A percentile compares a stretch with the other conserved stretches of the same genome.
These are phyloP conservation scores for Xylota sylvarum DNA, from an alignment of 2,888 invertebrate species.

Conservation along the genomic window DNA sequence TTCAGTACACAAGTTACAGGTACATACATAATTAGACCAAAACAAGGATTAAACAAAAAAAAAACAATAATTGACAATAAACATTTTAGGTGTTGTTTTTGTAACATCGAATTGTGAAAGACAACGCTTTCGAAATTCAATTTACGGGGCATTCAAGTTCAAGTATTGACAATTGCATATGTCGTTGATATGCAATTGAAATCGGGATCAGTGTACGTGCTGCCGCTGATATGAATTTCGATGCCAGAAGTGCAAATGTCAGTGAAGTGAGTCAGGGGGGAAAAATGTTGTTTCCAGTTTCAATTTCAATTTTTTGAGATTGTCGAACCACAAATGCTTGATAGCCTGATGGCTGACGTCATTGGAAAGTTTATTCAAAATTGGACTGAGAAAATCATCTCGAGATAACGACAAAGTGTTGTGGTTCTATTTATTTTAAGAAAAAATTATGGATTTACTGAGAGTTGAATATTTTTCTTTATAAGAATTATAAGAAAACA, in stretches of 20 bases:
- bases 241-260: constrained; percentile 5
- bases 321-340: background rate
- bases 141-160: constrained; percentile 30
- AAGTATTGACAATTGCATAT: constrained; percentile 13
- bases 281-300: background rate
- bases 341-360: constrained; percentile 3
- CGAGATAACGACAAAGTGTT: background rate
- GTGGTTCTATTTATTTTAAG: background rate
- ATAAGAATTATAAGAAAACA: no score
- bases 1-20: background rate
- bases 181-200: background rate
- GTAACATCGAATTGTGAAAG: background rate
- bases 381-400: background rate
- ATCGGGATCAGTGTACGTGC: constrained; percentile 16
- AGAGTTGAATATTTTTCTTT: no score
- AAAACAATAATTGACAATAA: background rate
- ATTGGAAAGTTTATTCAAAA: background rate
- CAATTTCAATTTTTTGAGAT: background rate
- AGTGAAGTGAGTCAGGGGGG: background rate
- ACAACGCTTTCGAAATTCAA: constrained; percentile 9
- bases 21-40: background rate
- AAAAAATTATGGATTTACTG: background rate
- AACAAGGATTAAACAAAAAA: background rate
- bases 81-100: constrained; percentile 8
- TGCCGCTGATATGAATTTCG: background rate